phyloP scores from a whole-genome alignment of 37 sponge, comb jelly and placozoan species.

The Spongilla lacustris region DNA sequence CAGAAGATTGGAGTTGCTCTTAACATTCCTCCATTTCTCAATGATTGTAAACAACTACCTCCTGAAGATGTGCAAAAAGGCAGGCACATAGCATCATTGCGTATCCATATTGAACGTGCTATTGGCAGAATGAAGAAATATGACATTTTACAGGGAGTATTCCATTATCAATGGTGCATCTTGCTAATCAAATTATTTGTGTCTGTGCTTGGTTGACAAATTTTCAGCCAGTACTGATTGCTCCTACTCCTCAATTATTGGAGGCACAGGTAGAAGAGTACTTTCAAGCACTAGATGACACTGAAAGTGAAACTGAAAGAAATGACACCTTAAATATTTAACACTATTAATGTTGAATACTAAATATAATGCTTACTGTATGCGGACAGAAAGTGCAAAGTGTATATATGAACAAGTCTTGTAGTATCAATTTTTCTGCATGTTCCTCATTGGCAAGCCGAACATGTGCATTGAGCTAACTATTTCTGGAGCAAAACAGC shows the following conservation, averaged over 20 bases:
- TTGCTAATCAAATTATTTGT: slow-evolving; percentile 31
- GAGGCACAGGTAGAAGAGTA: slow-evolving; percentile 21
- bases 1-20: slow-evolving; percentile 16
- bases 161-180: slow-evolving; percentile 30
- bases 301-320: neutral
- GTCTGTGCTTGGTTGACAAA: slow-evolving; percentile 44
- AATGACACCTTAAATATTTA: neutral
- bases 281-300: neutral
- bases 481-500: slow-evolving; percentile 28
- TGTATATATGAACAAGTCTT: neutral
- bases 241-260: slow-evolving; percentile 5
- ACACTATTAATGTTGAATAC: neutral
- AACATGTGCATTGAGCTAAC: slow-evolving; percentile 8
- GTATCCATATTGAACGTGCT: slow-evolving; percentile 52
- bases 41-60: slow-evolving; percentile 12
- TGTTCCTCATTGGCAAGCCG: slow-evolving; percentile 22
- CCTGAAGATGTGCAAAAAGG: slow-evolving; percentile 29
- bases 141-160: slow-evolving; percentile 34
- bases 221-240: slow-evolving; percentile 39
- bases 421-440: neutral
- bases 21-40: slow-evolving; percentile 39
- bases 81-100: slow-evolving; percentile 43
- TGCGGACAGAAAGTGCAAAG: no score
- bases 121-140: slow-evolving; percentile 34
- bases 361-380: neutral